These are phyloP conservation scores for Grapholita molesta DNA, from an alignment of 1,140 invertebrate species.

Conservation along the genomic window DNA sequence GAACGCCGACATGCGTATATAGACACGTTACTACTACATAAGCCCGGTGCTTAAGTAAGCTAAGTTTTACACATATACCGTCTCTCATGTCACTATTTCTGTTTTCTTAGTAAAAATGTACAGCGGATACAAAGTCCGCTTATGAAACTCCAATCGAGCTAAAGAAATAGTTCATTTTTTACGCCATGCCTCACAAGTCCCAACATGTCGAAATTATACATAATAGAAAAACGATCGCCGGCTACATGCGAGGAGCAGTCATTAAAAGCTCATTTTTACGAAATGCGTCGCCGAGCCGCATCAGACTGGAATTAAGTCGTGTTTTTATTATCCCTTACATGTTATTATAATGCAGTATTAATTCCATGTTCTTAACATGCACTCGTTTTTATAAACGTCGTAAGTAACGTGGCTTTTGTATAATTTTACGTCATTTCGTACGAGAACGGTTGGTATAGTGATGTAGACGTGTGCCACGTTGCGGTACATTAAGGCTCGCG, in stretches of 20 bases:
- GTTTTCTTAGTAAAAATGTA: too few species aligned
- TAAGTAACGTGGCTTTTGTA: not conserved
- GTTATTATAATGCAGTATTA: conserved; percentile 3
- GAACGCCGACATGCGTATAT: too few species aligned
- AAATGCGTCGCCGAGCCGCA: conserved; percentile 10
- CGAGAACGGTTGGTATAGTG: not conserved
- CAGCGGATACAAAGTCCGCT: not conserved
- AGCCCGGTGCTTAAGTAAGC: too few species aligned
- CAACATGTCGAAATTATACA: conserved; percentile 9
- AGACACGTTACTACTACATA: too few species aligned
- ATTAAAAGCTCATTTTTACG: conserved; percentile 32
- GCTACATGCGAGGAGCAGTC: not conserved
- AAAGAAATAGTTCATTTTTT: not conserved
- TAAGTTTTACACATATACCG: too few species aligned
- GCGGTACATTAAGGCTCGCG: not conserved
- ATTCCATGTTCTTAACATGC: conserved; percentile 7
- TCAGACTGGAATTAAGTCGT: conserved; percentile 24
- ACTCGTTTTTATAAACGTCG: not conserved
- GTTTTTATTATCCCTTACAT: conserved; percentile 18
- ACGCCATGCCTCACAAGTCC: not conserved
- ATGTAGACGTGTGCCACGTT: not conserved
- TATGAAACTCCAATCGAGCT: not conserved
- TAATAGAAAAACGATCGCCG: conserved; percentile 9
- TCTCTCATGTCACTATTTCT: too few species aligned
- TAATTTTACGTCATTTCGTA: not conserved